Conservation (phyloP, 2,113 vertebrate species). For the Channa maculata region DNA sequence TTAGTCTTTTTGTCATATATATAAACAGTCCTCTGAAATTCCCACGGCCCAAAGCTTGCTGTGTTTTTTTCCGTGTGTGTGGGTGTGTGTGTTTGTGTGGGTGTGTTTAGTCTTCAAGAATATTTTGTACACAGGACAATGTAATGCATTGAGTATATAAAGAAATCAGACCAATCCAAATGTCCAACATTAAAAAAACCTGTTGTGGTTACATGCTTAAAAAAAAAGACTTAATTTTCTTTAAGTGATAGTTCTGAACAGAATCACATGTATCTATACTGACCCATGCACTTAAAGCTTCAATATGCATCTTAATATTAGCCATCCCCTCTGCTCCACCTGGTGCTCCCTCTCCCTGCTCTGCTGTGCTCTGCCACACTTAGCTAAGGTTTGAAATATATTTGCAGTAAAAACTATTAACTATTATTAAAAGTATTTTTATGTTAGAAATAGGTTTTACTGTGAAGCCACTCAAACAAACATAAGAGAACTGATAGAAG, state of each 20-base stretch:
- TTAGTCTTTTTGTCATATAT: slow-evolving; percentile 60
- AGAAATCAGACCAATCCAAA: slow-evolving; percentile 1
- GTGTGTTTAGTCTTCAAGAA: slow-evolving; percentile 24
- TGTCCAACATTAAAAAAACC: neutral
- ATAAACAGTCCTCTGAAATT: slow-evolving; percentile 78
- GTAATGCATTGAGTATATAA: too few relatives aligned
- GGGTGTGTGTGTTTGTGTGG: slow-evolving; percentile 23
- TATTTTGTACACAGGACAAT: neutral
- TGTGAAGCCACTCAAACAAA: neutral
- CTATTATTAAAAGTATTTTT: too few relatives aligned
- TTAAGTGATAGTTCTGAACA: neutral
- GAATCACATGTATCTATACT: slow-evolving; percentile 3
- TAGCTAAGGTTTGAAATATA: too few relatives aligned
- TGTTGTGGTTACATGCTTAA: slow-evolving; percentile 9
- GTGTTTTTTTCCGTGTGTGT: slow-evolving; percentile 48
- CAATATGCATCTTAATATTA: too few relatives aligned
- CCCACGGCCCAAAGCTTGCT: slow-evolving; percentile 71
- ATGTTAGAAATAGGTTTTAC: too few relatives aligned
- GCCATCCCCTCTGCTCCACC: too few relatives aligned
- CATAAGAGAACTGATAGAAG: slow-evolving; percentile 9
- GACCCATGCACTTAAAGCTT: slow-evolving; percentile 9
- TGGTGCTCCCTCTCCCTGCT: too few relatives aligned
- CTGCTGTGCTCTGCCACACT: too few relatives aligned
- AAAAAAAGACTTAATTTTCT: neutral
- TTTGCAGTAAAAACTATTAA: too few relatives aligned